Percentiles rank a stretch among this genome's conserved stretches.
Conservation (phyloP, 2,888 invertebrate genomes). For the Dascillus cervinus region DNA sequence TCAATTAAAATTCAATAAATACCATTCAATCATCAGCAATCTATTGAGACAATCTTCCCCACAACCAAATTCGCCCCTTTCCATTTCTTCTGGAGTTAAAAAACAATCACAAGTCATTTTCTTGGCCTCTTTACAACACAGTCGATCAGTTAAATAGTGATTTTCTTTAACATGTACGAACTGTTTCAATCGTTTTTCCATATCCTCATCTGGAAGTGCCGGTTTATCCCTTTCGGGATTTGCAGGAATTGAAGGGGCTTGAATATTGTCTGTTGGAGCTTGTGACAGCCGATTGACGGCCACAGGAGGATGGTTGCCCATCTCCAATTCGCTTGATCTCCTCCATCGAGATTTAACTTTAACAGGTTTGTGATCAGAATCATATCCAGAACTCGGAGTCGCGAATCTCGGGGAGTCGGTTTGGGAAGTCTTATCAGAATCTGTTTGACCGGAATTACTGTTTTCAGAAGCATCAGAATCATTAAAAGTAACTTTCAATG, state of each 20-base stretch:
- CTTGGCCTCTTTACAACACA: slow-evolving; percentile 82
- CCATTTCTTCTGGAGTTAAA: slow-evolving; percentile 80
- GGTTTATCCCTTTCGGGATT: not conserved
- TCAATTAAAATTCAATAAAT: slow-evolving; percentile 28
- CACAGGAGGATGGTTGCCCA: slow-evolving; percentile 35
- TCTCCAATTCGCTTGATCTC: slow-evolving; percentile 66
- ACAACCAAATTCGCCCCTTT: slow-evolving; percentile 78
- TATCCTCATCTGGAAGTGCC: slow-evolving; percentile 42
- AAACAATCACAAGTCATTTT: slow-evolving; percentile 95
- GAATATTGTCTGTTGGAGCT: slow-evolving; percentile 1
- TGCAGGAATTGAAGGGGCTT: slow-evolving; percentile 1
- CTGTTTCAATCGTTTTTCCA: slow-evolving; percentile 58
- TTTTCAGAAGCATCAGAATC: slow-evolving; percentile 49
- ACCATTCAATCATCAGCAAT: slow-evolving; percentile 98
- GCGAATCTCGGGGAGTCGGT: slow-evolving; percentile 40
- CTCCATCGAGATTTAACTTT: slow-evolving; percentile 76
- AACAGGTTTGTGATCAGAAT: slow-evolving; percentile 57
- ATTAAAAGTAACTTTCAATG: slow-evolving; percentile 28
- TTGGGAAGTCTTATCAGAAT: slow-evolving; percentile 26
- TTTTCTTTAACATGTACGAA: slow-evolving; percentile 80
- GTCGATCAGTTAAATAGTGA: slow-evolving; percentile 75
- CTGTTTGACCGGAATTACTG: slow-evolving; percentile 44
- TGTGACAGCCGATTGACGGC: slow-evolving; percentile 1
- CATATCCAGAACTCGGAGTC: slow-evolving; percentile 30
- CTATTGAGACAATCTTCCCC: slow-evolving; percentile 95